phyloP scores from a whole-genome alignment of 2,888 invertebrate species.

The Silvanus unidentatus region DNA sequence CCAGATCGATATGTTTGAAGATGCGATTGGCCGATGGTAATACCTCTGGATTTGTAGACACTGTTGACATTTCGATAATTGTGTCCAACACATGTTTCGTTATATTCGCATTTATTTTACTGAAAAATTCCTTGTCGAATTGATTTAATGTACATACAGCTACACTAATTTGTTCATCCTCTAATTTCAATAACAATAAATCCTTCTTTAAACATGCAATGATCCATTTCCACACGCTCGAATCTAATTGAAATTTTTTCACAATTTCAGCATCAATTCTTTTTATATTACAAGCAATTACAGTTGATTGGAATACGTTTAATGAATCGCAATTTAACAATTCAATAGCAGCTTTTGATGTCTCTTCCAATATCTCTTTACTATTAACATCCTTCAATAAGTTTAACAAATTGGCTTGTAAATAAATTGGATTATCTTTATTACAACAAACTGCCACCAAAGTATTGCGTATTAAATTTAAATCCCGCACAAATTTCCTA shows the following conservation, averaged over 20 bases:
- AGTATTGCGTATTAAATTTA: slow-evolving; percentile 35
- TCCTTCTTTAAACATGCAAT: no score
- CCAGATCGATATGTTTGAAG: slow-evolving; percentile 61
- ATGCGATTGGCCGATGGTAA: slow-evolving; percentile 56
- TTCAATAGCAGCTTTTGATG: slow-evolving; percentile 26
- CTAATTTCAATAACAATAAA: no score
- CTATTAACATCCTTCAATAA: slow-evolving; percentile 35
- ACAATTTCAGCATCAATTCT: slow-evolving; percentile 31
- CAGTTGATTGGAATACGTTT: slow-evolving; percentile 25
- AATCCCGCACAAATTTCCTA: slow-evolving; percentile 15
- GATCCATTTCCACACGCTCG: slow-evolving; percentile 56
- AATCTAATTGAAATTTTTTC: slow-evolving; percentile 20
- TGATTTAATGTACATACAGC: slow-evolving; percentile 52
- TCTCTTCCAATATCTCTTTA: slow-evolving; percentile 30
- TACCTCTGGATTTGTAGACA: slow-evolving; percentile 55
- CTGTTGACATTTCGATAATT: slow-evolving; percentile 53
- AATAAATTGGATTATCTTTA: slow-evolving; percentile 44
- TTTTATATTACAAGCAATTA: slow-evolving; percentile 29
- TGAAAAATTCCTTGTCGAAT: slow-evolving; percentile 53
- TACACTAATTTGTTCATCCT: slow-evolving; percentile 30
- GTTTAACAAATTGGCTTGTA: slow-evolving; percentile 42
- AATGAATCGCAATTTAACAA: slow-evolving; percentile 23
- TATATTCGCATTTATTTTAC: slow-evolving; percentile 47
- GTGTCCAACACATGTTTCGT: slow-evolving; percentile 48
- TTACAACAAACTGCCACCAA: slow-evolving; percentile 41